These are phyloP conservation scores for Pollenia labialis DNA, from an alignment of 2,888 invertebrate genomes.

Conservation along the genomic window DNA sequence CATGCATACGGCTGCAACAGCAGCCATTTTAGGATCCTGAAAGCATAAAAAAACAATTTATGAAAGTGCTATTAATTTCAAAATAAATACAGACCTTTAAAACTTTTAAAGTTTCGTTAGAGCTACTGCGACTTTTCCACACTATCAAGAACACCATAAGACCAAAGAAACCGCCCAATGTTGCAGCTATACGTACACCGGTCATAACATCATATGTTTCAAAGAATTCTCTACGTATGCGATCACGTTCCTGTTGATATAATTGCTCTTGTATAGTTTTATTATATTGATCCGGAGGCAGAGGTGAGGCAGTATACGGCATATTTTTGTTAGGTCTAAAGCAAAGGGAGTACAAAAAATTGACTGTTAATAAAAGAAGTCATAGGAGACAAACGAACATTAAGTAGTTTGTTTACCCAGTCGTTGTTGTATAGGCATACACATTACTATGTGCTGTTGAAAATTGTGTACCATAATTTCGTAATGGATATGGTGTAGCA, in stretches of 20 bases:
- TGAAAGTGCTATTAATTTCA: neutral
- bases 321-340: conserved; percentile 69
- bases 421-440: conserved; percentile 74
- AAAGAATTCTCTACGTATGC: conserved; percentile 92
- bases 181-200: conserved; percentile 95
- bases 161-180: conserved; percentile 95
- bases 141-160: conserved; percentile 95
- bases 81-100: conserved; percentile 84
- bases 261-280: conserved; percentile 80
- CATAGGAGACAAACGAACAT: neutral
- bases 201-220: conserved; percentile 97
- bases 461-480: conserved; percentile 74
- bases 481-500: conserved; percentile 75
- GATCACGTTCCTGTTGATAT: conserved; percentile 86
- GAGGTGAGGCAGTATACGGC: conserved; percentile 74
- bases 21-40: conserved; percentile 91
- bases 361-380: neutral
- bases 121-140: conserved; percentile 94
- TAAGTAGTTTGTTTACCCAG: conserved; percentile 65
- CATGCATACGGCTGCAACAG: conserved; percentile 91
- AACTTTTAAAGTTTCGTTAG: conserved; percentile 88
- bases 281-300: conserved; percentile 75
- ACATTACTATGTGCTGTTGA: conserved; percentile 70
- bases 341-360: neutral
- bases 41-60: neutral